A percentile compares a stretch with the other conserved stretches of the same genome.
phyloP scores from a whole-genome alignment of 2,797 vertebrate species.

The Austrolebias charrua region DNA sequence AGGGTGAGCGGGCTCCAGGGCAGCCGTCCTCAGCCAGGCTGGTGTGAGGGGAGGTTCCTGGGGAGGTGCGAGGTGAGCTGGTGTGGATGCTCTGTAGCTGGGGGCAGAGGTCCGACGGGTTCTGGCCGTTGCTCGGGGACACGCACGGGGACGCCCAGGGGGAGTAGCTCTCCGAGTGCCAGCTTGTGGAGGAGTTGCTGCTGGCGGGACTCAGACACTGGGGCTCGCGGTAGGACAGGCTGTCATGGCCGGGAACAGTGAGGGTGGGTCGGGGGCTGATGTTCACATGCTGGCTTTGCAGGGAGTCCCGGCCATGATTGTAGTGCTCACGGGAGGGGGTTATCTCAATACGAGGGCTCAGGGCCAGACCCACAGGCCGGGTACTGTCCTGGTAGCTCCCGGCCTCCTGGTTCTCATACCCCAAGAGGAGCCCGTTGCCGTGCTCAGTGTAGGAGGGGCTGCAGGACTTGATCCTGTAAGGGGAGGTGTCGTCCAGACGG shows the following conservation, averaged over 20 bases:
- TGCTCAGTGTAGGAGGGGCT: conserved; percentile 80
- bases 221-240: conserved; percentile 88
- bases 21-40: conserved; percentile 89
- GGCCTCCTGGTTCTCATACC: conserved; percentile 87
- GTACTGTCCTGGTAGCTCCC: conserved; percentile 83
- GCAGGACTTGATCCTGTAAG: conserved; percentile 89
- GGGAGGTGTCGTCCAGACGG: conserved; percentile 83
- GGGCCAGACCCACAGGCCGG: conserved; percentile 82
- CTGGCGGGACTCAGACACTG: conserved; percentile 98
- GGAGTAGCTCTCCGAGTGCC: conserved; percentile 97
- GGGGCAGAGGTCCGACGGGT: conserved; percentile 92
- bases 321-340: conserved; percentile 96
- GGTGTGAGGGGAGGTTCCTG: conserved; percentile 92
- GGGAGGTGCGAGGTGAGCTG: conserved; percentile 96
- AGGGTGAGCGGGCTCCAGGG: conserved; percentile 88
- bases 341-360: conserved; percentile 97
- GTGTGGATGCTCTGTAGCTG: conserved; percentile 96
- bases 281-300: conserved; percentile 87
- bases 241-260: conserved; percentile 92
- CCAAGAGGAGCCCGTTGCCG: conserved; percentile 79
- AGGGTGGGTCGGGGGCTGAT: conserved; percentile 90
- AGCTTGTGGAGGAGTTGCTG: conserved; percentile 98
- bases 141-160: conserved; percentile 97
- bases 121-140: conserved; percentile 91
- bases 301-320: conserved; percentile 86